Evolutionary conservation across 2,797 vertebrate species (phyloP), one percentile per base, ranked within the genome.

Genomic region (Alca torda): DNA sequence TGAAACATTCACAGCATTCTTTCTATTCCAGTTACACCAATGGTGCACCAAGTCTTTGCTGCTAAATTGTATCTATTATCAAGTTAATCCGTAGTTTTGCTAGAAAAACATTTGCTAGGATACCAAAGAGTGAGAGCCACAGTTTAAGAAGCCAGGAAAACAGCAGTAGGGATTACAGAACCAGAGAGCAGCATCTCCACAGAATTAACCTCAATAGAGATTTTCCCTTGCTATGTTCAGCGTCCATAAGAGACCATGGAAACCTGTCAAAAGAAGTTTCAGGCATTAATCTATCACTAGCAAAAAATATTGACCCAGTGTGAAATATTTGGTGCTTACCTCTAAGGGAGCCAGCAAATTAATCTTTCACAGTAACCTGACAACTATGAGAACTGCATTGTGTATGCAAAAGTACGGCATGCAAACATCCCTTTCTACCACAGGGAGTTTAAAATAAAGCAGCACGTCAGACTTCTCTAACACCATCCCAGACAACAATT

Each of bases 171-270:
- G 6, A 68, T 53, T 41, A 73, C 23, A 81, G 72, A 92, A 84
- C 46, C 28, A 74, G 35, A 72, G 10, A 76, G 31, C 24, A 78
- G 61, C 28, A 68, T 53, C 41, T 53, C 74, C 69, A 82, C 26
- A 84, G 37, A 78, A 75, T 72, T 24, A 60, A 72, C 11, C 23
- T 78, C 53, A 46, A 28, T 0, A 46, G 39, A 59, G 43, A 31
- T 65, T 79, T 59, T 7, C 23, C 51, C 73, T 86, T 0, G 1
- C 30, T 57, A 4, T 2, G 3, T 37, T 94, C 80, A 79, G 54
- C 15, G 33, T 31, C 50, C 1, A 0, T 37, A 78, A 68, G 57
- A 78, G 60, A 60, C n/a, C 53, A 28, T 1, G 1, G 46, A 51
- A 87, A 73, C 8, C 13, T 1, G 4, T 28, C 72, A 91, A 74